Evolutionary conservation across 2,888 invertebrate genomes (phyloP).

Genomic region (Odontocolon sp.): DNA sequence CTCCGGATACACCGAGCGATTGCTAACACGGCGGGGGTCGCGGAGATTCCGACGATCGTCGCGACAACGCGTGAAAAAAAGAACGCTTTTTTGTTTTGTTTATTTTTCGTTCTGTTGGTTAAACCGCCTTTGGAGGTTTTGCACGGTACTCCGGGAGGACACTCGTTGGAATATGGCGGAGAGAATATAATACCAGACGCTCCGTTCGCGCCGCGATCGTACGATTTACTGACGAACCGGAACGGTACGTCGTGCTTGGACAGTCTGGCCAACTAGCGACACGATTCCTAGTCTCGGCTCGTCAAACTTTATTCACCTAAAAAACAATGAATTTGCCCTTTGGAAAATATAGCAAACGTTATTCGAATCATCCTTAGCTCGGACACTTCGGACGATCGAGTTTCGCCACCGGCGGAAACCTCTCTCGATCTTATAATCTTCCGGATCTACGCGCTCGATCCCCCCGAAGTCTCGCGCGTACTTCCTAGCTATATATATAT

Average conservation of each 20-base stretch:
- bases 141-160: neutral
- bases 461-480: slow-evolving; percentile 47
- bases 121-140: neutral
- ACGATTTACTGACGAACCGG: slow-evolving; percentile 64
- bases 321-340: no score
- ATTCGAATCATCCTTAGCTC: no score
- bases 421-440: slow-evolving; percentile 55
- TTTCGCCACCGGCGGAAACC: slow-evolving; percentile 40
- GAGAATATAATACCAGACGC: slow-evolving; percentile 26
- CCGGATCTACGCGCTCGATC: slow-evolving; percentile 51
- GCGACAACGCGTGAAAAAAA: no score
- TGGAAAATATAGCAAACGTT: no score
- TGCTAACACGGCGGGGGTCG: no score
- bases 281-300: slow-evolving; percentile 39
- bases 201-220: slow-evolving; percentile 60
- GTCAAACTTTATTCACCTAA: no score
- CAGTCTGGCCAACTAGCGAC: slow-evolving; percentile 65
- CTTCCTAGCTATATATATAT: slow-evolving; percentile 44
- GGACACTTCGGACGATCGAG: no score
- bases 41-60: no score
- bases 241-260: slow-evolving; percentile 63
- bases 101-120: neutral
- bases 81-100: neutral
- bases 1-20: no score
- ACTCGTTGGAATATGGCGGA: slow-evolving; percentile 50